These are phyloP conservation scores for Tadarida brasiliensis DNA, from an alignment of 2,797 vertebrate species.

Conservation along the genomic window DNA sequence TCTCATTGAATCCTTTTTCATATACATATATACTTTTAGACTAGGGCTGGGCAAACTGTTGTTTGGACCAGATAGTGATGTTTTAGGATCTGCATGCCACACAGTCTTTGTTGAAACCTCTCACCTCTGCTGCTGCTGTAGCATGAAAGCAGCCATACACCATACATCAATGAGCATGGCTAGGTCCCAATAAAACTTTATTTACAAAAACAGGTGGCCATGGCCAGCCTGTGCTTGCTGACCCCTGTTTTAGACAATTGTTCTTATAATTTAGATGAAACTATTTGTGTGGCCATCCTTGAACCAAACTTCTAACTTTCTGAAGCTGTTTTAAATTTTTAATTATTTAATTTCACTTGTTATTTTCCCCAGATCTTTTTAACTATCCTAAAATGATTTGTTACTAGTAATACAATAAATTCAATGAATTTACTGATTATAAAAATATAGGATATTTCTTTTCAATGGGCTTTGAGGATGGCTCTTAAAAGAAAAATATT, in stretches of 20 bases:
- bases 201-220: neutral
- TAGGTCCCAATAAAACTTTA: slow-evolving; percentile 40
- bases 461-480: neutral
- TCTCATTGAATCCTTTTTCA: neutral
- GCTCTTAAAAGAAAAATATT: slow-evolving; percentile 55
- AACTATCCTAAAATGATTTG: neutral
- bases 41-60: neutral
- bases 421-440: neutral
- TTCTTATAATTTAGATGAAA: slow-evolving; percentile 27
- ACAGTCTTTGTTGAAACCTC: neutral
- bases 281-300: neutral
- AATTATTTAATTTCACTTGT: slow-evolving; percentile 27
- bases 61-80: neutral
- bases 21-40: neutral
- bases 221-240: neutral
- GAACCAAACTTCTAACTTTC: slow-evolving; percentile 14
- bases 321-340: neutral
- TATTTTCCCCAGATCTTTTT: neutral
- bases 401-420: slow-evolving; percentile 10
- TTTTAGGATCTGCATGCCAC: neutral
- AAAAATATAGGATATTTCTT: slow-evolving; percentile 51
- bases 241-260: neutral
- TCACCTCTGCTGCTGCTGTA: neutral
- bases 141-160: neutral
- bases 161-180: neutral